Evolutionary conservation across 2,113 vertebrate genomes (phyloP).

Genomic region (Ictidomys tridecemlineatus): DNA sequence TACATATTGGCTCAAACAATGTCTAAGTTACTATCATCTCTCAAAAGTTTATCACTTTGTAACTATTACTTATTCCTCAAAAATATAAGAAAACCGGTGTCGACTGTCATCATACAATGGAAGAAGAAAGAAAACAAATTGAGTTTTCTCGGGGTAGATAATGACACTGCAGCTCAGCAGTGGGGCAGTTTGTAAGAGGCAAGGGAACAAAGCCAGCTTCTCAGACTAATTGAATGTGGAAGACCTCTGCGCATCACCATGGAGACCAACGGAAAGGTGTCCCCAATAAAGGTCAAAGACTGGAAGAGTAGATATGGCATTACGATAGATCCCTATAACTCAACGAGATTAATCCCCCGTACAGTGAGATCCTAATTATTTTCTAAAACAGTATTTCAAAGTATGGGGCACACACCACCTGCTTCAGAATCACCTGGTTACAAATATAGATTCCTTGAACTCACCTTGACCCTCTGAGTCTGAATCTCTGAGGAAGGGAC

Average conservation of each 20-base stretch:
- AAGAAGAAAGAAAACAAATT: constrained; percentile 27
- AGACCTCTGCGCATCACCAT: constrained; percentile 44
- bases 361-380: constrained; percentile 14
- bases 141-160: constrained; percentile 22
- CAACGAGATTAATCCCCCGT: neutral
- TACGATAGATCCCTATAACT: constrained; percentile 20
- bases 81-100: neutral
- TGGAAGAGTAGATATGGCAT: neutral
- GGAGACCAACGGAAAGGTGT: constrained; percentile 51
- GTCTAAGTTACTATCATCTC: neutral
- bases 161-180: constrained; percentile 29
- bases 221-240: constrained; percentile 44
- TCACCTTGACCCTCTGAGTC: neutral
- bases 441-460: constrained; percentile 13
- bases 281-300: constrained; percentile 55
- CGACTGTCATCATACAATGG: neutral
- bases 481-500: neutral
- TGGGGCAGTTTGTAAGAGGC: neutral
- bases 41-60: constrained; percentile 21
- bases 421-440: neutral
- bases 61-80: neutral
- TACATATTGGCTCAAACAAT: neutral
- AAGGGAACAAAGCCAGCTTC: constrained; percentile 41
- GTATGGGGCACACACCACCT: neutral
- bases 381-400: constrained; percentile 22